Conservation (phyloP, 1,140 invertebrate species). For the Thaumetopoea pityocampa region DNA sequence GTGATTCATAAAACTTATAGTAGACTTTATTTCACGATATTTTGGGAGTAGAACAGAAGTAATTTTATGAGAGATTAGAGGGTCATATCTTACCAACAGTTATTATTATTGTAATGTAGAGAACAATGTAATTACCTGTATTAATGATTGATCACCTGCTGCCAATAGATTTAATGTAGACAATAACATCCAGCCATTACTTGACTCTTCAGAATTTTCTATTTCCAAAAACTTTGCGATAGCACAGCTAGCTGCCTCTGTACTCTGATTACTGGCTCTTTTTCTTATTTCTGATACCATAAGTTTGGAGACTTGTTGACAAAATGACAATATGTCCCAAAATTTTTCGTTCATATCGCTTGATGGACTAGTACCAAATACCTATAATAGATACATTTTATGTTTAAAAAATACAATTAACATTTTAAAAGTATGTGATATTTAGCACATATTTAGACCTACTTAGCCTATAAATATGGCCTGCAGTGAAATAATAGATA, state of each 20-base stretch:
- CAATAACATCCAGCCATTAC: slow-evolving; percentile 97
- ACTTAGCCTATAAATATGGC: no score
- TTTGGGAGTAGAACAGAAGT: no score
- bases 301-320: slow-evolving; percentile 94
- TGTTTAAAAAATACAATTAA: background rate
- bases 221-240: slow-evolving; percentile 98
- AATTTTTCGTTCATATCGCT: slow-evolving; percentile 97
- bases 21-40: no score
- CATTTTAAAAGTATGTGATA: background rate
- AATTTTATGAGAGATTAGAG: no score
- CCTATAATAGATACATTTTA: slow-evolving; percentile 77
- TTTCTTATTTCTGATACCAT: slow-evolving; percentile 97
- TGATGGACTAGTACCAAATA: slow-evolving; percentile 92
- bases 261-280: slow-evolving; percentile 96
- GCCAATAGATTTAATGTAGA: slow-evolving; percentile 93
- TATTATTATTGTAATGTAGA: background rate
- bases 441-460: no score
- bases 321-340: slow-evolving; percentile 94
- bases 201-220: slow-evolving; percentile 92
- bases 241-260: slow-evolving; percentile 95
- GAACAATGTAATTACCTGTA: slow-evolving; percentile 38
- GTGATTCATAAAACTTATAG: no score
- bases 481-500: slow-evolving; percentile 6
- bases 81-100: no score
- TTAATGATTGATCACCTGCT: slow-evolving; percentile 83